Evolutionary conservation across 2,888 invertebrate genomes (phyloP).

Genomic region (Phengaris alcon): DNA sequence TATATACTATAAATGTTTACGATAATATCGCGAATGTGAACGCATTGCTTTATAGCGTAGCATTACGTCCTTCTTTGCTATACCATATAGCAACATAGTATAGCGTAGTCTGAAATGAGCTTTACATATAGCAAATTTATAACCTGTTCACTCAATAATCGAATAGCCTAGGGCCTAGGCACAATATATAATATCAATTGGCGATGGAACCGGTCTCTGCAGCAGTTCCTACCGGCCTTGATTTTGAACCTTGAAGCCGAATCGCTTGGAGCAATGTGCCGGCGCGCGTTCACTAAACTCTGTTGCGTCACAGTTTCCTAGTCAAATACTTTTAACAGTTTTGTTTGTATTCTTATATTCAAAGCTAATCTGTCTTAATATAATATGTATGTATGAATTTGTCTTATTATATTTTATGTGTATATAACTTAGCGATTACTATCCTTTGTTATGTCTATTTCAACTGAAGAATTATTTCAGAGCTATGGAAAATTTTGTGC

Average conservation of each 20-base stretch:
- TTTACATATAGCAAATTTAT: not conserved
- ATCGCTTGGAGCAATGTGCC: conserved; percentile 55
- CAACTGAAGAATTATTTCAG: not conserved
- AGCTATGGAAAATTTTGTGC: not conserved
- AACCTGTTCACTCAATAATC: not conserved
- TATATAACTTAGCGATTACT: not conserved
- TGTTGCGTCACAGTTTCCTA: conserved; percentile 25
- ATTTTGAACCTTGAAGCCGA: conserved; percentile 64
- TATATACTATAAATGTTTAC: no score
- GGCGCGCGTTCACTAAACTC: conserved; percentile 59
- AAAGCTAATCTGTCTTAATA: not conserved
- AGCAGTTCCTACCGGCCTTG: conserved; percentile 63
- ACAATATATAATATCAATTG: conserved; percentile 9
- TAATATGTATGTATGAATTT: not conserved
- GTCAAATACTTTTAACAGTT: conserved; percentile 16
- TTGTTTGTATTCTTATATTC: conserved; percentile 1
- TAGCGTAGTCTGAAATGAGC: no score
- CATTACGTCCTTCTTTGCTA: no score
- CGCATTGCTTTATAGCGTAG: no score
- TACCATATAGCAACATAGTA: no score
- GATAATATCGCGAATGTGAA: no score
- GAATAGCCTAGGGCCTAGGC: not conserved
- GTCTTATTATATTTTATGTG: not conserved
- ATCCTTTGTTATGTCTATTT: conserved; percentile 1
- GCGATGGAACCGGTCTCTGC: conserved; percentile 30